Evolutionary conservation across 2,888 invertebrate genomes (phyloP).

Genomic region (Aethes cnicana): DNA sequence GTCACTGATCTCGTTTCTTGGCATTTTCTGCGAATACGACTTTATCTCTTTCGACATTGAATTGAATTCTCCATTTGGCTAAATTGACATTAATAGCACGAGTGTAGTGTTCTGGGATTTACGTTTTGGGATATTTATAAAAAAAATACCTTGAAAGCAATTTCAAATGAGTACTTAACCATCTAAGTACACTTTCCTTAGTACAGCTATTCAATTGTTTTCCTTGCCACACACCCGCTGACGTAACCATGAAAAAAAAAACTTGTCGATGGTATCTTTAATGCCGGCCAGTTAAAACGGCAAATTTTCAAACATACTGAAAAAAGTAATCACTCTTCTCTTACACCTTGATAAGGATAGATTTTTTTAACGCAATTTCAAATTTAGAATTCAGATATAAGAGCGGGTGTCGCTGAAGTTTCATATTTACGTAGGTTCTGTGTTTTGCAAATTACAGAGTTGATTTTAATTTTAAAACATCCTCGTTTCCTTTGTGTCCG

Average conservation of each 20-base stretch:
- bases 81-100: too few species aligned
- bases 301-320: neutral
- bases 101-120: too few species aligned
- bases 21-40: constrained; percentile 56
- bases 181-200: too few species aligned
- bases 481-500: neutral
- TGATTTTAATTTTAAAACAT: neutral
- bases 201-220: neutral
- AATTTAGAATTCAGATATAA: too few species aligned
- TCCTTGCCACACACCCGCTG: neutral
- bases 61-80: constrained; percentile 42
- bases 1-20: constrained; percentile 67
- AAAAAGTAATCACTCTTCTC: too few species aligned
- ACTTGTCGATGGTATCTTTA: constrained; percentile 8
- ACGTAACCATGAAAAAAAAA: constrained; percentile 19
- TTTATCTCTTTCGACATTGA: constrained; percentile 45
- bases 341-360: too few species aligned
- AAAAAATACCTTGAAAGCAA: too few species aligned
- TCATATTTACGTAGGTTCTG: too few species aligned
- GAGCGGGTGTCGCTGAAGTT: too few species aligned
- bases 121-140: constrained; percentile 1
- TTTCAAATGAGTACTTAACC: too few species aligned
- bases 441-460: too few species aligned
- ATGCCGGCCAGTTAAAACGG: neutral
- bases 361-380: too few species aligned